Conservation (phyloP, 2,888 invertebrate species). For the Exocentrus adspersus region DNA sequence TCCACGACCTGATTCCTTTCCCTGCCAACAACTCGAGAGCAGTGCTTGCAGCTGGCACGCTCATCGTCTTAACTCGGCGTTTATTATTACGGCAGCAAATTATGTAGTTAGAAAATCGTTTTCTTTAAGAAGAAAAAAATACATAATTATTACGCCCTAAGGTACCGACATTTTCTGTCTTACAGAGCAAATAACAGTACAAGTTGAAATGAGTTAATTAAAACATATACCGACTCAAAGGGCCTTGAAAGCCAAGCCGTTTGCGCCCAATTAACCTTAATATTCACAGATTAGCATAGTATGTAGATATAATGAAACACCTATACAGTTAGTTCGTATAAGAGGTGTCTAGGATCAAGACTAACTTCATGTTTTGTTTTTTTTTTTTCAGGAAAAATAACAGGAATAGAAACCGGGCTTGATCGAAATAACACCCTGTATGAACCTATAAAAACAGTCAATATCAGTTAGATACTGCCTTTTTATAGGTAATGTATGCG, state of each 20-base stretch:
- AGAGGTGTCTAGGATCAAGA: too few species aligned
- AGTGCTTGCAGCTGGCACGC: background rate
- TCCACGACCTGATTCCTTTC: background rate
- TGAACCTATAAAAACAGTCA: constrained; percentile 3
- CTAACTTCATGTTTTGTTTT: too few species aligned
- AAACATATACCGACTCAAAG: constrained; percentile 3
- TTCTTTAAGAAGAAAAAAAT: constrained; percentile 13
- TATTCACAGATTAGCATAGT: too few species aligned
- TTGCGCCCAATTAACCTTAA: too few species aligned
- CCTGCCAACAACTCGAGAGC: too few species aligned
- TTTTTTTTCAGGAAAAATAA: too few species aligned
- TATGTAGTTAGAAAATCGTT: constrained; percentile 10
- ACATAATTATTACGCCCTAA: constrained; percentile 20
- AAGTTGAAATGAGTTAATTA: constrained; percentile 12
- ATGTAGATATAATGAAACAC: too few species aligned
- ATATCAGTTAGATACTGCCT: constrained; percentile 12
- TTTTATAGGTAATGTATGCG: constrained; percentile 54
- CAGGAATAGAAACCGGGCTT: background rate
- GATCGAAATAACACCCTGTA: constrained; percentile 11
- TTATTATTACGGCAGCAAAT: constrained; percentile 21
- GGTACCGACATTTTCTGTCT: constrained; percentile 14
- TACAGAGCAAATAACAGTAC: constrained; percentile 21
- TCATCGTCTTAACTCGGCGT: background rate
- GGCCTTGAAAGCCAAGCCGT: background rate
- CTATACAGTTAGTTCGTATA: too few species aligned